Evolutionary conservation across 2,797 vertebrate genomes (phyloP), one percentile per base, ranked within the genome.

Genomic region (Hirundo rustica): DNA sequence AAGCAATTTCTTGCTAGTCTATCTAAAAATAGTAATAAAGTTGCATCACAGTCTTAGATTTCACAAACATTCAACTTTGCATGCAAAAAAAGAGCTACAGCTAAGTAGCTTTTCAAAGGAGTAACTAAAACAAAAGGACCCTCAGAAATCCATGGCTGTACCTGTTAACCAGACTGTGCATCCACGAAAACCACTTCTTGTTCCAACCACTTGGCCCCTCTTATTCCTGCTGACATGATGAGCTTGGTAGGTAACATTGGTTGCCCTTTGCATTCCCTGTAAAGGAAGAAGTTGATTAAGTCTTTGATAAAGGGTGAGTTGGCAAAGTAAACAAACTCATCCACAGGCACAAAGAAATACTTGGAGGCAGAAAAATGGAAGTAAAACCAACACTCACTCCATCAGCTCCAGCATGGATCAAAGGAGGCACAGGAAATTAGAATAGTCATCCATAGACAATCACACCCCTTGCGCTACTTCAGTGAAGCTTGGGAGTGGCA

Each of bases 201-300:
- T 99, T 67, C 99, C 99, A 42, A 99, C 98, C 61, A 99, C 99
- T 89, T 99, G 99, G 9, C 99, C 99, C 34, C 99, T 98, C 96
- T 99, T 99, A 97, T 99, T 99, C 92, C 99, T 97, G 97, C 99
- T 99, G 88, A 99, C 99, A 65, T 99, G 99, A 93, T 99, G 99
- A 68, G 99, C 99, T 97, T 99, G 99, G 94, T 99, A 99, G 62
- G 99, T 99, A 90, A 99, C 99, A 42, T 99, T 99, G 40, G 99
- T 99, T 50, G 99, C 99, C 92, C 99, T 98, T 95, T 99, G 99
- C 98, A 98, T 99, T 85, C 99, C 99, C 99, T 99, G 93, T 44
- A 90, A 91, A 77, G 86, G 65, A n/a, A 62, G 16, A 2, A 32
- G 30, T 30, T 10, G 22, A 62, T 93, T 40, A 92, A 9, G 16